Evolutionary conservation across 1,140 invertebrate genomes (phyloP).

Genomic region (Vanessa atalanta): DNA sequence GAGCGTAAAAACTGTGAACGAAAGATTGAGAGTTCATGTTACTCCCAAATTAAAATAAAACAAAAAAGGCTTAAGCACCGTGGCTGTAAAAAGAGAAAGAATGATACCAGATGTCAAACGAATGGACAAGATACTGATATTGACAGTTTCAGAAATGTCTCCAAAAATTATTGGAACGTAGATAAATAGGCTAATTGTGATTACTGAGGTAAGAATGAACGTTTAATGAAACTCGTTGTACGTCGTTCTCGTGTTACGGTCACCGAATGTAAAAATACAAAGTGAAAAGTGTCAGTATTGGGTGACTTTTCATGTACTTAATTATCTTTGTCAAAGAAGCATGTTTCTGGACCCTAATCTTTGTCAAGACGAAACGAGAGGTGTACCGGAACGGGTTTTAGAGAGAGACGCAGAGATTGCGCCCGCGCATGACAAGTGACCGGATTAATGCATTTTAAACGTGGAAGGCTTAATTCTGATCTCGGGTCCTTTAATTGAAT

Average conservation of each 20-base stretch:
- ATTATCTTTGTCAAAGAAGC: conserved; percentile 58
- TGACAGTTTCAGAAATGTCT: conserved; percentile 40
- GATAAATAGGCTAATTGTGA: conserved; percentile 25
- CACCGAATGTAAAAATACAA: conserved; percentile 13
- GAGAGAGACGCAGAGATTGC: conserved; percentile 57
- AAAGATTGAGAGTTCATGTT: conserved; percentile 78
- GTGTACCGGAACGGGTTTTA: conserved; percentile 69
- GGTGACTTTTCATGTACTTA: conserved; percentile 48
- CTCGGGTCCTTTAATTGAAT: conserved; percentile 74
- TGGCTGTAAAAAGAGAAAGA: conserved; percentile 58
- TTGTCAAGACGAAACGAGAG: conserved; percentile 59
- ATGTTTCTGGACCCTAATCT: conserved; percentile 64
- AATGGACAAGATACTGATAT: conserved; percentile 45
- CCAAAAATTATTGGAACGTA: conserved; percentile 29
- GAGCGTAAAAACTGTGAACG: conserved; percentile 77
- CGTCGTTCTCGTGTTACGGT: not conserved
- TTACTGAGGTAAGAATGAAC: conserved; percentile 8
- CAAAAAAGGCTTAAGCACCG: conserved; percentile 46
- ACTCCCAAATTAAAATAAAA: conserved; percentile 69
- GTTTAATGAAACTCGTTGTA: not conserved
- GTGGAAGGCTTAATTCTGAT: conserved; percentile 79
- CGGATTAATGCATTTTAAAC: conserved; percentile 80
- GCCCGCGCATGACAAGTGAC: conserved; percentile 74
- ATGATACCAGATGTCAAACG: conserved; percentile 59
- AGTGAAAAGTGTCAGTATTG: conserved; percentile 10